Conservation (phyloP, 2,797 vertebrate species). For the Rhynchotus rufescens region DNA sequence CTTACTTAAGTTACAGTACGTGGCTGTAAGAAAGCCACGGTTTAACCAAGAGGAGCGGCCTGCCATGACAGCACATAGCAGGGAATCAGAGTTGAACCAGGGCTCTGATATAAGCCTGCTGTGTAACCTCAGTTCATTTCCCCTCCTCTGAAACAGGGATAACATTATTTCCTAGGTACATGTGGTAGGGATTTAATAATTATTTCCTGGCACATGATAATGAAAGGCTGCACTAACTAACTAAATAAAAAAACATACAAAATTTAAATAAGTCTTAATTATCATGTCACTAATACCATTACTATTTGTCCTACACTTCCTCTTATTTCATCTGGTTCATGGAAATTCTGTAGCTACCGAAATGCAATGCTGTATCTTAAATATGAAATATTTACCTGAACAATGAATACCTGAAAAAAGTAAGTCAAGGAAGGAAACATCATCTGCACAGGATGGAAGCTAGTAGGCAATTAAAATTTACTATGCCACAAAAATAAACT, state of each 20-base stretch:
- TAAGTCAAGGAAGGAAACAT: neutral
- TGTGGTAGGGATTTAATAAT: neutral
- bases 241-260: neutral
- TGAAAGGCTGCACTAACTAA: neutral
- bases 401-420: neutral
- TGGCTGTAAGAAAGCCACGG: neutral
- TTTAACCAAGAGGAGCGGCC: neutral
- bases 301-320: neutral
- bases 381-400: too few species aligned
- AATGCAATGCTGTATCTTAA: neutral
- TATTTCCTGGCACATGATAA: neutral
- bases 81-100: neutral
- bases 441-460: neutral
- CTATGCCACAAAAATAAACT: neutral
- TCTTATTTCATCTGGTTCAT: neutral
- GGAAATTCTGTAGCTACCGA: neutral
- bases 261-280: neutral
- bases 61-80: neutral
- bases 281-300: neutral
- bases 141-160: neutral
- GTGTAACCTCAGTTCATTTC: neutral
- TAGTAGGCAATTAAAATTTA: neutral
- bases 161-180: neutral
- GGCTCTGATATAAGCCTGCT: neutral
- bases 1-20: neutral